Evolutionary conservation across 2,888 invertebrate species (phyloP).

Genomic region (Eupithecia vulgata): DNA sequence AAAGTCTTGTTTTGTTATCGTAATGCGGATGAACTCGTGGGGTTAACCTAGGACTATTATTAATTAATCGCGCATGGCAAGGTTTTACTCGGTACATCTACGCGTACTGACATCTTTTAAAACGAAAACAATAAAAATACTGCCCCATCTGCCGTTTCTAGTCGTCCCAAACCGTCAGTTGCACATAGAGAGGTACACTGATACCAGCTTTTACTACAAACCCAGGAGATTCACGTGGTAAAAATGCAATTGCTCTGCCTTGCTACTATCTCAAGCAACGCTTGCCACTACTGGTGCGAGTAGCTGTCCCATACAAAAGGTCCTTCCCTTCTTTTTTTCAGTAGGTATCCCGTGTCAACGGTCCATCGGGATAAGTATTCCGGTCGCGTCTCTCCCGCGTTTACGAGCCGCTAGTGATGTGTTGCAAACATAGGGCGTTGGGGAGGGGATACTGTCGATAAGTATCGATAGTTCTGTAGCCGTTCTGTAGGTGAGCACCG

Average conservation of each 20-base stretch:
- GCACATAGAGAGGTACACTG: neutral
- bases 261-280: neutral
- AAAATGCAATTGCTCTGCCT: neutral
- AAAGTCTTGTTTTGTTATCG: neutral
- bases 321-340: slow-evolving; percentile 3
- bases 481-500: neutral
- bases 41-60: neutral
- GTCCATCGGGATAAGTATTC: slow-evolving; percentile 22
- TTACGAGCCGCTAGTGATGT: slow-evolving; percentile 28
- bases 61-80: neutral
- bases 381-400: slow-evolving; percentile 20
- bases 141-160: neutral
- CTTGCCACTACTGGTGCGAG: neutral
- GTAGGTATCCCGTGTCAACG: slow-evolving; percentile 13
- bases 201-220: too few species aligned
- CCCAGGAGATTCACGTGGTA: neutral
- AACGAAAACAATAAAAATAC: too few species aligned
- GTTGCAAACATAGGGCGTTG: slow-evolving; percentile 29
- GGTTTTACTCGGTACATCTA: too few species aligned
- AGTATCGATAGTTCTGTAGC: slow-evolving; percentile 10
- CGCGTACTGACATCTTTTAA: too few species aligned
- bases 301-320: neutral
- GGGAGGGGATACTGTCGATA: slow-evolving; percentile 29
- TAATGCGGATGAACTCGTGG: neutral
- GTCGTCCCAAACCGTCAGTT: neutral